Evolutionary conservation across 1,140 invertebrate species (phyloP).

Genomic region (Procambarus clarkii): DNA sequence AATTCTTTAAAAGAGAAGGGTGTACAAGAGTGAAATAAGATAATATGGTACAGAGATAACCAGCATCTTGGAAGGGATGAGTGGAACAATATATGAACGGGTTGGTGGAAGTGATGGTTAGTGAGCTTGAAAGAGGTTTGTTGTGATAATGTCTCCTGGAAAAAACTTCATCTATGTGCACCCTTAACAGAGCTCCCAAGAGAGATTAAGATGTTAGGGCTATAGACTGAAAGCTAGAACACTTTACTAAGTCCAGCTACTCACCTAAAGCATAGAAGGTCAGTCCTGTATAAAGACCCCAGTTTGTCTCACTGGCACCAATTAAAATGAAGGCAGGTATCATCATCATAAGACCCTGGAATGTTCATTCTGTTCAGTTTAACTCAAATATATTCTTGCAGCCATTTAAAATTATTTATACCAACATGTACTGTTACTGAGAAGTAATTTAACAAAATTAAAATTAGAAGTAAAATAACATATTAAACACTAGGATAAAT

Average conservation of each 20-base stretch:
- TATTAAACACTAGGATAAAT: background rate
- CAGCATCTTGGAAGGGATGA: too few species aligned
- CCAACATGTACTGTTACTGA: background rate
- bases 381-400: background rate
- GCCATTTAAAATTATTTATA: background rate
- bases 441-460: background rate
- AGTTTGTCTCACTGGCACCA: slow-evolving; percentile 78
- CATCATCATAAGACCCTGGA: slow-evolving; percentile 89
- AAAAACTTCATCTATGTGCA: too few species aligned
- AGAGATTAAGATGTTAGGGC: too few species aligned
- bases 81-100: too few species aligned
- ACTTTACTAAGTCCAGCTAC: background rate
- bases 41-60: too few species aligned
- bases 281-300: slow-evolving; percentile 86
- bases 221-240: too few species aligned
- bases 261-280: slow-evolving; percentile 93
- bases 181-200: too few species aligned
- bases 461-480: background rate
- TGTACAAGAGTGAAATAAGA: too few species aligned
- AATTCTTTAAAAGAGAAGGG: too few species aligned
- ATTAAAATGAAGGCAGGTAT: slow-evolving; percentile 93
- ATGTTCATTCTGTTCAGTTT: slow-evolving; percentile 3
- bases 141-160: too few species aligned
- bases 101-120: too few species aligned
- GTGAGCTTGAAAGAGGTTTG: too few species aligned